These are phyloP conservation scores for Epinotia ramella DNA, from an alignment of 2,888 invertebrate genomes.

Conservation along the genomic window DNA sequence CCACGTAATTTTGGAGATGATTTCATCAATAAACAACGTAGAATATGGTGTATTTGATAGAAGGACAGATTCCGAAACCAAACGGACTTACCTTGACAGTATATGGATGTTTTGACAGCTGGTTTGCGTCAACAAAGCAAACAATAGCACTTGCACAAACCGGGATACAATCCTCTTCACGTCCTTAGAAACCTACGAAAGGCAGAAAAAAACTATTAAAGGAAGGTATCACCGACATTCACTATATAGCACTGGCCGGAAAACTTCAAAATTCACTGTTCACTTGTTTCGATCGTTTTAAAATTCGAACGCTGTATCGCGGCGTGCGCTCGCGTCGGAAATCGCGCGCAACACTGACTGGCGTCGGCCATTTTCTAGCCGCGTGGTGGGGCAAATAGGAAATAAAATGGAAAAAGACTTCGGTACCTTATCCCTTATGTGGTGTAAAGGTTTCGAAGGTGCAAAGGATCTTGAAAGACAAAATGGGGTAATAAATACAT, in stretches of 20 bases:
- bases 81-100: conserved; percentile 73
- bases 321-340: conserved; percentile 71
- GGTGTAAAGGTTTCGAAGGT: conserved; percentile 3
- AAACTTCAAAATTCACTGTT: conserved; percentile 42
- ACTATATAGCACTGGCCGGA: conserved; percentile 54
- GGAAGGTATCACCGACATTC: conserved; percentile 55
- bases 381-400: conserved; percentile 76
- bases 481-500: not conserved
- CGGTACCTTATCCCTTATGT: conserved; percentile 31
- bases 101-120: conserved; percentile 76
- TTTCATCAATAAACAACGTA: not conserved
- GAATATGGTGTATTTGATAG: conserved; percentile 6
- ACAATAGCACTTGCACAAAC: conserved; percentile 59
- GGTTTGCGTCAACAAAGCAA: conserved; percentile 69
- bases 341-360: conserved; percentile 76
- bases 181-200: conserved; percentile 19
- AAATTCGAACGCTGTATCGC: conserved; percentile 55
- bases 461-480: conserved; percentile 1
- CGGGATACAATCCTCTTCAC: conserved; percentile 20
- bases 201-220: conserved; percentile 30
- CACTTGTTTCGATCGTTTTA: conserved; percentile 44
- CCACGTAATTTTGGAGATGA: not conserved
- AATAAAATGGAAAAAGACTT: conserved; percentile 70
- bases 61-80: conserved; percentile 56
- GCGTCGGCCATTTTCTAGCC: conserved; percentile 73